Evolutionary conservation across 2,797 vertebrate genomes (phyloP).

Genomic region (Apogon hyalosoma): DNA sequence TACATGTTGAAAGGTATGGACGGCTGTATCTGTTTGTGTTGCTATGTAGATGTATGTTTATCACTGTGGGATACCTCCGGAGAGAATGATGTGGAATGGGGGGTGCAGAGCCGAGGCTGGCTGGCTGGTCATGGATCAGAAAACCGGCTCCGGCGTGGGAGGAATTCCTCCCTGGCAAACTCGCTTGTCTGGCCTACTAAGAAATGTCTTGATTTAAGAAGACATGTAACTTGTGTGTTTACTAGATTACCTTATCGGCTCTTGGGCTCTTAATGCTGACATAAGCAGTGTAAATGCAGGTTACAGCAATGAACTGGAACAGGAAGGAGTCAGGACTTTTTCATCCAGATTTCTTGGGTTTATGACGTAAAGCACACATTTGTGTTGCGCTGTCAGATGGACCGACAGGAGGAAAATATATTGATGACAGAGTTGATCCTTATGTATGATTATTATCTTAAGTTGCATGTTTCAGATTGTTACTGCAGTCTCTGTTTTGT

Average conservation of each 20-base stretch:
- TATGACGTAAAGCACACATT: constrained; percentile 13
- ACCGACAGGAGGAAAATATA: constrained; percentile 44
- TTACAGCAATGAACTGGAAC: constrained; percentile 3
- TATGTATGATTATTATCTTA: constrained; percentile 2
- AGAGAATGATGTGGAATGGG: constrained; percentile 45
- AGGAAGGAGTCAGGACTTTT: neutral
- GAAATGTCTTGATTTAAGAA: constrained; percentile 55
- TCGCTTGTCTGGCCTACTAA: constrained; percentile 34
- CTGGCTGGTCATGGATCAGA: constrained; percentile 50
- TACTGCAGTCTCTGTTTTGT: constrained; percentile 6
- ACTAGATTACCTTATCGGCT: constrained; percentile 45
- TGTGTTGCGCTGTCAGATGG: constrained; percentile 36
- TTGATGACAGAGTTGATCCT: constrained; percentile 42
- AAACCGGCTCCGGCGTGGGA: constrained; percentile 48
- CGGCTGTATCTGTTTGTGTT: constrained; percentile 49
- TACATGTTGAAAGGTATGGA: constrained; percentile 33
- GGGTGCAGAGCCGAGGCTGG: constrained; percentile 28
- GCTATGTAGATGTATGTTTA: constrained; percentile 59
- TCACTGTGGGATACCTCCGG: constrained; percentile 23
- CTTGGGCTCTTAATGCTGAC: constrained; percentile 4
- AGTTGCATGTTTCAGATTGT: neutral
- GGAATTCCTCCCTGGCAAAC: constrained; percentile 53
- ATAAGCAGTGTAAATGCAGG: constrained; percentile 22
- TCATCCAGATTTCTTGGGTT: constrained; percentile 19
- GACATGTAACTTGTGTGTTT: constrained; percentile 43